phyloP scores from a whole-genome alignment of 2,888 invertebrate species.

The Chrysopilus asiliformis region DNA sequence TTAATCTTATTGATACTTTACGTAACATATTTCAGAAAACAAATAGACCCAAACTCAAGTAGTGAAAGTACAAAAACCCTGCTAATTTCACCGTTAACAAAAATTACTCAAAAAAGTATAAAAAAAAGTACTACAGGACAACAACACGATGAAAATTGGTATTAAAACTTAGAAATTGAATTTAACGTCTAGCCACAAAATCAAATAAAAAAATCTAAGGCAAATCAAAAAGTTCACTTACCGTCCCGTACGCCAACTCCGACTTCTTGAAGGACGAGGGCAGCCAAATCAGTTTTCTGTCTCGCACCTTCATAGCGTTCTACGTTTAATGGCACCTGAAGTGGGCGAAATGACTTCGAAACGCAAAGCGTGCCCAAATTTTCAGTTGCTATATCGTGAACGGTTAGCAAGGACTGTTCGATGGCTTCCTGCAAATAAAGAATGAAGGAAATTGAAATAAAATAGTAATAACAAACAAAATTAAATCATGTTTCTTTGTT shows the following conservation, averaged over 20 bases:
- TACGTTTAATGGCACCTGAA: conserved; percentile 55
- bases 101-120: too few species aligned
- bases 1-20: too few species aligned
- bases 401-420: conserved; percentile 54
- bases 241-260: conserved; percentile 50
- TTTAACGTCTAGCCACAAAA: too few species aligned
- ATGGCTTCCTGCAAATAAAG: conserved; percentile 41
- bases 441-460: background rate
- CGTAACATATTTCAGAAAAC: too few species aligned
- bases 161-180: too few species aligned
- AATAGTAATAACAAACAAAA: background rate
- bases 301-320: conserved; percentile 59
- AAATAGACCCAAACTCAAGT: too few species aligned
- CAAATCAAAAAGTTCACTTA: too few species aligned
- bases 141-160: too few species aligned
- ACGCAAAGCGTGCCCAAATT: conserved; percentile 60
- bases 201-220: too few species aligned
- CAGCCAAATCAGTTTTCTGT: conserved; percentile 67
- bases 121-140: too few species aligned
- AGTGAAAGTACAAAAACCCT: too few species aligned
- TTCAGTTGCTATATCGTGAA: conserved; percentile 60
- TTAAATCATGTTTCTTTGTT: background rate
- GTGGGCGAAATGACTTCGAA: conserved; percentile 52
- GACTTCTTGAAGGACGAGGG: conserved; percentile 59
- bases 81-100: too few species aligned